phyloP scores from a whole-genome alignment of 2,113 vertebrate genomes.

The Eolophus roseicapilla region DNA sequence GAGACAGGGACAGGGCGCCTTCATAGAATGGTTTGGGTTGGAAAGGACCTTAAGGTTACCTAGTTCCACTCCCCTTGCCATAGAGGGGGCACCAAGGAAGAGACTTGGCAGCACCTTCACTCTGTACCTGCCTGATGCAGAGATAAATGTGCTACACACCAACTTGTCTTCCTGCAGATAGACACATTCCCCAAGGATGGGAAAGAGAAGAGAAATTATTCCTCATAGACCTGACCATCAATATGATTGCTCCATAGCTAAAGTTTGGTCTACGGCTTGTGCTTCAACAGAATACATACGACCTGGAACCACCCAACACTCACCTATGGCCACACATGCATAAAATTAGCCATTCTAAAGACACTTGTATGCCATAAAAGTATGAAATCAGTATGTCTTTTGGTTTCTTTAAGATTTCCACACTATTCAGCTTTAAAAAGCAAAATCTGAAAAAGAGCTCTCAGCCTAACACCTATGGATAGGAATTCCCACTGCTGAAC shows the following conservation, averaged over 20 bases:
- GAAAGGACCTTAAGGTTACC: too few species aligned
- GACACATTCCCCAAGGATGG: neutral
- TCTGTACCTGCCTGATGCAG: neutral
- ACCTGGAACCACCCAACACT: neutral
- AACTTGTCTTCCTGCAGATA: rapidly evolving
- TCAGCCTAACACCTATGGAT: neutral
- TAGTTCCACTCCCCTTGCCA: too few species aligned
- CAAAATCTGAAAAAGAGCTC: neutral
- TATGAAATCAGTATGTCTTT: neutral
- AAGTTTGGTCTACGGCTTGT: neutral
- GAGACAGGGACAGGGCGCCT: neutral
- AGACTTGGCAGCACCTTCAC: neutral
- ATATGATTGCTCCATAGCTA: rapidly evolving
- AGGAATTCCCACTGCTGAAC: neutral
- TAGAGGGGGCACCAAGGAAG: too few species aligned
- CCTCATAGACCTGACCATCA: neutral
- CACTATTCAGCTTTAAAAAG: neutral
- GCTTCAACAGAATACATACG: rapidly evolving
- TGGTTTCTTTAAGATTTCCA: neutral
- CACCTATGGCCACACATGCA: neutral
- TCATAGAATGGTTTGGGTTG: neutral
- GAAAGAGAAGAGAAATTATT: neutral
- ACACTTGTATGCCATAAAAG: neutral
- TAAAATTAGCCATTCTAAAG: neutral
- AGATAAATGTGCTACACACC: neutral